Percentiles rank a stretch among this genome's conserved stretches.
Conservation (phyloP, 2,888 invertebrate genomes). For the Polydrusus pterygomalis region DNA sequence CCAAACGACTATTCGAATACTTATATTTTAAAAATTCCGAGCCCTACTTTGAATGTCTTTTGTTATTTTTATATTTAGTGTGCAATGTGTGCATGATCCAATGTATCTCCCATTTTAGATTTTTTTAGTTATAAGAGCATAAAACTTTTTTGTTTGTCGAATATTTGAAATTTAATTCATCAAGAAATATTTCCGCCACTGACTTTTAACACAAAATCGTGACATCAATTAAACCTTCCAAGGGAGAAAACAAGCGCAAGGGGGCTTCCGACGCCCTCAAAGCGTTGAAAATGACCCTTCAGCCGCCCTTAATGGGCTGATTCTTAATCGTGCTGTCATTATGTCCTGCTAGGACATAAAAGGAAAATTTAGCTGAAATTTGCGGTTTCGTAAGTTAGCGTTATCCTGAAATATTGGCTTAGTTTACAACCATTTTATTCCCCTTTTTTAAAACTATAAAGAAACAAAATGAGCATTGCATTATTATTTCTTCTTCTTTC, state of each 20-base stretch:
- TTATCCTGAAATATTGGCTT: conserved; percentile 31
- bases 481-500: too few relatives aligned
- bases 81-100: too few relatives aligned
- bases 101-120: too few relatives aligned
- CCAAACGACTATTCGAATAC: too few relatives aligned
- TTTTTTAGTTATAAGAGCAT: too few relatives aligned
- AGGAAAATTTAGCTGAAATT: conserved; percentile 53
- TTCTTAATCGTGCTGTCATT: conserved; percentile 70
- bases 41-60: too few relatives aligned
- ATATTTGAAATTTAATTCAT: not conserved
- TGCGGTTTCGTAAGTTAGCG: conserved; percentile 44
- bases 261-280: conserved; percentile 61
- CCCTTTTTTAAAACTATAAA: not conserved
- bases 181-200: conserved; percentile 5
- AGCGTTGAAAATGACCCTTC: conserved; percentile 68
- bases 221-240: conserved; percentile 62
- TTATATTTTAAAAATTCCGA: too few relatives aligned
- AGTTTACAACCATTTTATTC: conserved; percentile 20
- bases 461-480: not conserved
- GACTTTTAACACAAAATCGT: conserved; percentile 43
- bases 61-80: too few relatives aligned
- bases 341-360: conserved; percentile 66
- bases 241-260: conserved; percentile 64
- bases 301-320: conserved; percentile 67
- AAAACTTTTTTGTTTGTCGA: too few relatives aligned